Conservation (phyloP, 1,140 invertebrate species). For the Ostrea denselamellosa region DNA sequence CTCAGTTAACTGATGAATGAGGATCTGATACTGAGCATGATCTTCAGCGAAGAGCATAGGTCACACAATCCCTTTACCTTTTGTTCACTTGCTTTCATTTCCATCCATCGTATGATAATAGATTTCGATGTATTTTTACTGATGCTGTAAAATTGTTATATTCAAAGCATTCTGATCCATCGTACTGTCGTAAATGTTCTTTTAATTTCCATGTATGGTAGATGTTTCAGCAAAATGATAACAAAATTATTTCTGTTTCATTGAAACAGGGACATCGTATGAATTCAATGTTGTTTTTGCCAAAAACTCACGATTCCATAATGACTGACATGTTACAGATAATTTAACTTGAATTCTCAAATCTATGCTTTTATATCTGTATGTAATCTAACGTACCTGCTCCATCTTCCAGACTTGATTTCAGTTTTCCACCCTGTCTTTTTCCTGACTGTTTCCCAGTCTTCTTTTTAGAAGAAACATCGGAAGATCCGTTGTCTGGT, state of each 20-base stretch:
- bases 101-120: not conserved
- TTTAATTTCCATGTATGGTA: not conserved
- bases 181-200: not conserved
- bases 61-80: not conserved
- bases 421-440: constrained; percentile 24
- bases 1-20: constrained; percentile 4
- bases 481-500: not conserved
- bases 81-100: not conserved
- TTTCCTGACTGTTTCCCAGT: constrained; percentile 10
- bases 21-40: not conserved
- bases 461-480: constrained; percentile 24
- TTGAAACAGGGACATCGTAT: not conserved
- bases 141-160: not conserved
- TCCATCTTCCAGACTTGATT: constrained; percentile 30
- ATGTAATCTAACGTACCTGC: not conserved
- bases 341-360: no score
- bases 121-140: not conserved
- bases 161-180: not conserved
- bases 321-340: no score
- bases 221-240: not conserved
- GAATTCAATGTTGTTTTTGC: no score
- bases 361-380: no score
- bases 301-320: no score
- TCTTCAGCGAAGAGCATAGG: not conserved
- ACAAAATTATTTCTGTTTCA: not conserved